Base-by-base conservation (phyloP, 2,797 vertebrate species). In the Chelonia mydas region DNA sequence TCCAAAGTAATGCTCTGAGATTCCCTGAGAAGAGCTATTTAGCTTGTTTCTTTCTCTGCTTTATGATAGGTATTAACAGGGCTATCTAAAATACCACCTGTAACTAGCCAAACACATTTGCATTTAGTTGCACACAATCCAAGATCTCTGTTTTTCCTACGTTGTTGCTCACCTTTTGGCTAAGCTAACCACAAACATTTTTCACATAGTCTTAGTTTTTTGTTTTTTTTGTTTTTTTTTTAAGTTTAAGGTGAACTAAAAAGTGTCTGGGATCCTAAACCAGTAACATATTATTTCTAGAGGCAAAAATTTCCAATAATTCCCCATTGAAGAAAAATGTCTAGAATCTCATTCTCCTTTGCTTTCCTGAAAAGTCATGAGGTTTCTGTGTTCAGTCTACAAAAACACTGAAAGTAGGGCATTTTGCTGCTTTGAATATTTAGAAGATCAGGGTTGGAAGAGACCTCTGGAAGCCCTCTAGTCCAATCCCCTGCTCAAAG, bases 1-100 rank as follows among this genome's bases (percentile, higher is more conserved):
- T 87, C 53, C 79, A 53, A 89, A 89, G 33, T 47, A 94, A 92
- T 33, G 87, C n/a, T 78, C 91, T 91, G 47, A 51, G 74, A 78
- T 81, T 89, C 45, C 77, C 27, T 74, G 23, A 91, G 87, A 93
- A 87, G 7, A 78, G 41, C 45, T 85, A 68, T 17, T 90, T 65
- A 83, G 83, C 49, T 74, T 84, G 21, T 51, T 6, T 78, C 28
- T 12, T 15, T 41, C 49, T 91, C 81, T 91, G 45, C 4, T 80
- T 90, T 87, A 33, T 78, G 57, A 91, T 54, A 95, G 33, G 45
- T 79, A 87, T 83, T 74, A 87, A 96, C 1, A 79, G 72, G 27
- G 2, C 16, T 91, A 47, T 28, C 15, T 91, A 89, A 87, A 86
- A 88, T 51, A 90, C 3, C 47, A 37, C 19, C 27, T 91, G 76